Base-by-base conservation (phyloP, 2,888 invertebrate genomes). In the Pyrochroa serraticornis region DNA sequence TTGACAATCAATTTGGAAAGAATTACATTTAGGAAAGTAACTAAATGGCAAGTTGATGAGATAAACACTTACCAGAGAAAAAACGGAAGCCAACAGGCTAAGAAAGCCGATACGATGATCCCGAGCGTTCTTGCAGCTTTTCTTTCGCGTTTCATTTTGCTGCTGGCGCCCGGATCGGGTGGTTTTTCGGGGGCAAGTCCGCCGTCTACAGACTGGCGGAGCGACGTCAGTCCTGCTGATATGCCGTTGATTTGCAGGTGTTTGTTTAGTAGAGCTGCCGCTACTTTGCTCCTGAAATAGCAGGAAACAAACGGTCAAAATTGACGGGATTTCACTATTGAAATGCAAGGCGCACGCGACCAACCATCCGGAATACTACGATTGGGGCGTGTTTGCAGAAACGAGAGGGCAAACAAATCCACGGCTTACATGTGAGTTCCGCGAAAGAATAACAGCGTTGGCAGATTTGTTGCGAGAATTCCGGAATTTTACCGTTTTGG, bases 31-130 rank as follows among this genome's bases (percentile, higher is more conserved):
- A 33, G n/a, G 3, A 35, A 35, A 35, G 35, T 6, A 3, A 6
- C 9, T 35, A 35, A 9, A n/a, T 35, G n/a, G n/a, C 9, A 3
- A 10, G n/a, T n/a, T 10, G 35, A 10, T 6, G 6, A 6, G n/a
- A 32, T 12, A 13, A 49, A 50, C 13, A 65, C 84, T 82, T 79
- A 92, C 95, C 96, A 96, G 56, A 93, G 82, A 79, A 97, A 97
- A 83, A 97, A 97, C 3, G 97, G 97, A 64, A 95, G 84, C 95
- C 96, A 97, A 79, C 97, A 97, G 6, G 95, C 87, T 60, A 97
- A 82, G 79, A 97, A 97, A 0, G 94, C 95, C 32, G 95, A 95
- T 90, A 97, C 96, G 75, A 97, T 96, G 75, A 97, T 95, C 53
- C 97, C 97, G 38, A 97, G 84, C 7, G 97, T 97, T 73, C 95